Evolutionary conservation across 1,140 invertebrate genomes (phyloP).

Genomic region (Musca vetustissima): DNA sequence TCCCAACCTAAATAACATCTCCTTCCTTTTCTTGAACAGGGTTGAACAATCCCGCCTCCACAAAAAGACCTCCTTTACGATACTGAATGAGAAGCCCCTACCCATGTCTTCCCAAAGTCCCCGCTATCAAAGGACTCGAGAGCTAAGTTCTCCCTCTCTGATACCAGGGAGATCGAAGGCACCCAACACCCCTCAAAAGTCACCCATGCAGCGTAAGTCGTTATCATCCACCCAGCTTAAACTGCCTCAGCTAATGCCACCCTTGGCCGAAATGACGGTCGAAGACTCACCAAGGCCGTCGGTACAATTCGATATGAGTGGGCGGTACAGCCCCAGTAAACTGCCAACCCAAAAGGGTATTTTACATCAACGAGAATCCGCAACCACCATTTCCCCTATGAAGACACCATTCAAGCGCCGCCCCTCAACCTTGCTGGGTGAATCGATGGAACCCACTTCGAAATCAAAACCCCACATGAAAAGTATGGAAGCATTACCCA

Average conservation of each 20-base stretch:
- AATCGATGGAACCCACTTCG: neutral
- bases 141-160: slow-evolving; percentile 35
- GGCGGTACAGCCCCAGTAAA: slow-evolving; percentile 43
- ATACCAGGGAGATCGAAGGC: slow-evolving; percentile 30
- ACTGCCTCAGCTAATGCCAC: slow-evolving; percentile 30
- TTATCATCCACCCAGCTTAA: slow-evolving; percentile 38
- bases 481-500: slow-evolving; percentile 44
- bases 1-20: neutral
- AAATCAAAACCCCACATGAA: slow-evolving; percentile 39
- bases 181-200: slow-evolving; percentile 21
- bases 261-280: neutral
- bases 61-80: slow-evolving; percentile 62
- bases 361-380: slow-evolving; percentile 47
- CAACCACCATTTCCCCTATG: no score
- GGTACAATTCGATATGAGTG: slow-evolving; percentile 52
- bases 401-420: slow-evolving; percentile 42
- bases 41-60: slow-evolving; percentile 54
- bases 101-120: slow-evolving; percentile 53
- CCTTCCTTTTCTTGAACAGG: slow-evolving; percentile 36
- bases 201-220: slow-evolving; percentile 34
- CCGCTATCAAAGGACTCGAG: slow-evolving; percentile 59
- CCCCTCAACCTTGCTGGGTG: slow-evolving; percentile 3
- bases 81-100: slow-evolving; percentile 59
- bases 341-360: slow-evolving; percentile 46
- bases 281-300: slow-evolving; percentile 52